Conservation (phyloP, 2,888 invertebrate genomes). For the Conomelus anceps region DNA sequence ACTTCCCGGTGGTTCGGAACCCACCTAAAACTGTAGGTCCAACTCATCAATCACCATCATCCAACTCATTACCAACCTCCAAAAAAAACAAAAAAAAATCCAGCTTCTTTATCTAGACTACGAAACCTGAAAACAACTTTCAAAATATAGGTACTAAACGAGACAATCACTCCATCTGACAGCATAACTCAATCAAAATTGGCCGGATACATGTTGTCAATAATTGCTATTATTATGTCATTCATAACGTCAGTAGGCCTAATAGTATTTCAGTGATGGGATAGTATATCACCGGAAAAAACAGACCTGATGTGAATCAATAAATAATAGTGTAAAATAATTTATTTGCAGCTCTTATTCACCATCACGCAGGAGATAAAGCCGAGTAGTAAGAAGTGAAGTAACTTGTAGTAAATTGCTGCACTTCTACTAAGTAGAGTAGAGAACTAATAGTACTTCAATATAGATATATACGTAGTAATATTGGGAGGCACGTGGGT, state of each 20-base stretch:
- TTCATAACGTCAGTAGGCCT: too few species aligned
- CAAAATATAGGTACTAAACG: background rate
- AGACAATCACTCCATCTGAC: background rate
- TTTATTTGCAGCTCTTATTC: background rate
- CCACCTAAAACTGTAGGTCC: too few species aligned
- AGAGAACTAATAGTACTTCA: background rate
- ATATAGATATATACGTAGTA: background rate
- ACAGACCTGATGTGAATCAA: background rate
- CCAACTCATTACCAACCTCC: too few species aligned
- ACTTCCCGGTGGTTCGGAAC: too few species aligned
- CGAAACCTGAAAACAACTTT: background rate
- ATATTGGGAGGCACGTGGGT: background rate
- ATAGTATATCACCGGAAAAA: background rate
- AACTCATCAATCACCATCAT: too few species aligned
- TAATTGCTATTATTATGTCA: background rate
- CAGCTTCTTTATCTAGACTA: too few species aligned
- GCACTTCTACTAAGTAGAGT: background rate
- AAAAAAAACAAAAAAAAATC: too few species aligned
- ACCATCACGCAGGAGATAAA: background rate
- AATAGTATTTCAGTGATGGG: background rate
- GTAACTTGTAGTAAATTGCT: background rate
- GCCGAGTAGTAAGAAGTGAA: background rate
- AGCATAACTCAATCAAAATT: background rate
- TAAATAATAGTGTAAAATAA: background rate
- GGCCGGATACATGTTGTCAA: background rate